Base-by-base conservation (phyloP, 2,888 invertebrate genomes). In the Leptopterna dolabrata region DNA sequence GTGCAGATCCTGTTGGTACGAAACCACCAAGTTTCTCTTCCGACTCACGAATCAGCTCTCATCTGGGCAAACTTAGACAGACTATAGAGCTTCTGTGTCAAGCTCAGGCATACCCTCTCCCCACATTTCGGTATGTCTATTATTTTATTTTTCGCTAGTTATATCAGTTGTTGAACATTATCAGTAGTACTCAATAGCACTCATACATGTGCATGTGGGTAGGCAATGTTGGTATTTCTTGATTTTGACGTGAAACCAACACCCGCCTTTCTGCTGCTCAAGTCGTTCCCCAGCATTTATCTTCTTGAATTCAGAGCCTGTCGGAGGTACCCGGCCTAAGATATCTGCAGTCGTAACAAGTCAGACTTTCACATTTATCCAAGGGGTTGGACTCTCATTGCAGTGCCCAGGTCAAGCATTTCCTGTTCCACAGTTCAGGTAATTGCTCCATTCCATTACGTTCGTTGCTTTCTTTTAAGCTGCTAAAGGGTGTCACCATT, bases 371-470 rank as follows among this genome's bases (percentile, higher is more conserved):
- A 85, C 88, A 30, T 87, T 88, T 70, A 80, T 63, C 41, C 80
- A 87, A 41, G 92, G 91, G 30, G 91, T 92, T 83, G 93, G 93
- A 88, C 93, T 95, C 90, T 93, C 95, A 84, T 93, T 96, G 89
- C 93, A 94, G 90, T 96, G 96, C 91, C 95, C 95, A 80, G 95
- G 95, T 87, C 96, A 96, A 93, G 95, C 95, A 41, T 95, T 93
- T 92, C 94, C 94, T 29, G 93, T 94, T 83, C 94, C 94, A 43
- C 91, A 91, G 87, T 93, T 93, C 92, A 93, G 94, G 93, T 94
- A 93, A 92, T 86, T 27, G 51, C 6, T 55, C n/a, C 36, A 71
- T 81, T 36, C n/a, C n/a, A n/a, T n/a, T n/a, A n/a, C n/a, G n/a
- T n/a, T n/a, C n/a, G n/a, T n/a, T n/a, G n/a, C n/a, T n/a, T n/a